Base-by-base conservation (phyloP, 2,797 vertebrate species). In the Amniataba percoides region DNA sequence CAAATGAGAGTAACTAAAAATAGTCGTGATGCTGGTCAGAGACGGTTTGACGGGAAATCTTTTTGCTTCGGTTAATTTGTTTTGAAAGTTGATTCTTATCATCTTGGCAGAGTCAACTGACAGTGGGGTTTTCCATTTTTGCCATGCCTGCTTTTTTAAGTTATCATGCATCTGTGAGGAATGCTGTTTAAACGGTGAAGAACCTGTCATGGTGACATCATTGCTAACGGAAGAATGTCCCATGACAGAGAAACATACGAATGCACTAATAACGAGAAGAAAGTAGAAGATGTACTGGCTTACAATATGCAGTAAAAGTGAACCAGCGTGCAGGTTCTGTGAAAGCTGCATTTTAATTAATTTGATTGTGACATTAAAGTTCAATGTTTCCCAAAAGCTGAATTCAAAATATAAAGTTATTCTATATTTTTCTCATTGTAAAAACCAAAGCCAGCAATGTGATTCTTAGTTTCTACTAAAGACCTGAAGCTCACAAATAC, bases 111-210 rank as follows among this genome's bases (percentile, higher is more conserved):
- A 31, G 43, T 34, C 21, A 43, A 5, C 4, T 18, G 19, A 25
- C 14, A 16, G 27, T 7, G 53, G 67, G 36, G 4, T 80, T 88
- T 89, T 70, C 62, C 0, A 0, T 62, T 25, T 58, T 51, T 61
- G 19, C 0, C 39, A 42, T 51, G 1, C 18, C 13, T 51, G 61
- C 27, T 51, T 80, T 51, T 80, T 25, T 21, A 31, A 56, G 34
- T n/a, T 36, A 43, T 43, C 45, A 6, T 14, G 4, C 7, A 59
- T 70, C 21, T 46, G 49, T 23, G 16, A 74, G 4, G n/a, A 56
- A 56, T 45, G 48, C 1, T 18, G 25, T 25, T 46, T 46, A 0
- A 45, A 69, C 57, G 49, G 39, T 1, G 23, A 16, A 39, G 16
- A 65, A 12, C 19, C 34, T 19, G n/a, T 27, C 7, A 4, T 13